Evolutionary conservation across 1,140 invertebrate species (phyloP).

Genomic region (Leptinotarsa texana): DNA sequence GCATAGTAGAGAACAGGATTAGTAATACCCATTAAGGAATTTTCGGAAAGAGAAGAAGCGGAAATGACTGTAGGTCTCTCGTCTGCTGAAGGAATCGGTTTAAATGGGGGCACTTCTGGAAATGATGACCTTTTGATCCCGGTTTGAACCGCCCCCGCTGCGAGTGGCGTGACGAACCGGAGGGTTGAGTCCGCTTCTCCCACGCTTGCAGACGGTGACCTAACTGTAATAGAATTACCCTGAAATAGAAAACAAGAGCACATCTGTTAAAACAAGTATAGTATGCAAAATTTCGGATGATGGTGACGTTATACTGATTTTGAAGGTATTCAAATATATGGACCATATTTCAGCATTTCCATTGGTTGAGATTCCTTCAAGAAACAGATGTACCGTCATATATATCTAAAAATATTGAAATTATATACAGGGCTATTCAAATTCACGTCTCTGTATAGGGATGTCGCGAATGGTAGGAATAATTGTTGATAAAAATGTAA

Average conservation of each 20-base stretch:
- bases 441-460: too few species aligned
- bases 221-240: neutral
- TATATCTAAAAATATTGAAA: too few species aligned
- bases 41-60: conserved; percentile 51
- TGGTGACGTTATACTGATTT: too few species aligned
- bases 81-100: conserved; percentile 70
- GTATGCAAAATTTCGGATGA: too few species aligned
- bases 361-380: too few species aligned
- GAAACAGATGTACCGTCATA: too few species aligned
- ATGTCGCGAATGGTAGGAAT: too few species aligned
- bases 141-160: conserved; percentile 13
- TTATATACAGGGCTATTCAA: too few species aligned
- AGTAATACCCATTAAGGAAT: conserved; percentile 47
- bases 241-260: neutral
- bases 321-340: too few species aligned
- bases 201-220: neutral
- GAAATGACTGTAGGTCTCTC: conserved; percentile 55
- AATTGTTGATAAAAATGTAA: too few species aligned
- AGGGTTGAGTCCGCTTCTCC: neutral
- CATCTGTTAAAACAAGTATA: too few species aligned
- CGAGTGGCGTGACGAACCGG: conserved; percentile 26
- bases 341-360: too few species aligned
- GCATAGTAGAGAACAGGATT: conserved; percentile 58
- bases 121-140: conserved; percentile 11
- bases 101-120: conserved; percentile 68